These are phyloP conservation scores for Clostera curtula DNA, from an alignment of 2,888 invertebrate species.

Conservation along the genomic window DNA sequence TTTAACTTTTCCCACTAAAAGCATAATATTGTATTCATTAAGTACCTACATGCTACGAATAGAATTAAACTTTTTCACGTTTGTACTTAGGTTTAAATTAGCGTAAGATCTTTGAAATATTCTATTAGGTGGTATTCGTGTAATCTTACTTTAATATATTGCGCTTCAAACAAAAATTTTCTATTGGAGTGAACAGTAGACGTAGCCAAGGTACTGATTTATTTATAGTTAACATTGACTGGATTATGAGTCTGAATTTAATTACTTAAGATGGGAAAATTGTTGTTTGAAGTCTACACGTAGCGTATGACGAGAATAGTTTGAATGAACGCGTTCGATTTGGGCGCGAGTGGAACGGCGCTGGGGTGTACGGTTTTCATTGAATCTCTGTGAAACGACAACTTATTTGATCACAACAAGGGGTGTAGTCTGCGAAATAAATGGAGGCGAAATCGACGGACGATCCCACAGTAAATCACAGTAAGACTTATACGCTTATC, in stretches of 20 bases:
- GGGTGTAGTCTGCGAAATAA: too few relatives aligned
- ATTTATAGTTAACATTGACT: slow-evolving; percentile 41
- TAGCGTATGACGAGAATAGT: slow-evolving; percentile 12
- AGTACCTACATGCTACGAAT: slow-evolving; percentile 33
- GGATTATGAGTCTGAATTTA: slow-evolving; percentile 57
- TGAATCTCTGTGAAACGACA: not conserved
- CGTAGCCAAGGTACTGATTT: slow-evolving; percentile 49
- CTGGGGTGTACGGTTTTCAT: slow-evolving; percentile 14
- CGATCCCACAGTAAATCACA: too few relatives aligned
- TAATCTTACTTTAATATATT: slow-evolving; percentile 28
- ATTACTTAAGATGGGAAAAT: slow-evolving; percentile 45
- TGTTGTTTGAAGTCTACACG: slow-evolving; percentile 50
- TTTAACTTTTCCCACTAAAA: slow-evolving; percentile 29
- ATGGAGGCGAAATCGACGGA: too few relatives aligned
- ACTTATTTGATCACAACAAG: too few relatives aligned
- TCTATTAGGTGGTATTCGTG: slow-evolving; percentile 28
- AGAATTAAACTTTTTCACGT: slow-evolving; percentile 49
- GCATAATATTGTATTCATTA: slow-evolving; percentile 35
- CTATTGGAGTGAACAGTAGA: slow-evolving; percentile 32
- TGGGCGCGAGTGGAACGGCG: slow-evolving; percentile 5
- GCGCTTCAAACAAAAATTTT: slow-evolving; percentile 56
- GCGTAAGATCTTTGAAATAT: slow-evolving; percentile 33
- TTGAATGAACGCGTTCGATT: slow-evolving; percentile 8
- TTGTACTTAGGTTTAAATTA: slow-evolving; percentile 53
- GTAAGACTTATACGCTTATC: too few relatives aligned